Evolutionary conservation across 2,888 invertebrate genomes (phyloP).

Genomic region (Synanthedon formicaeformis): DNA sequence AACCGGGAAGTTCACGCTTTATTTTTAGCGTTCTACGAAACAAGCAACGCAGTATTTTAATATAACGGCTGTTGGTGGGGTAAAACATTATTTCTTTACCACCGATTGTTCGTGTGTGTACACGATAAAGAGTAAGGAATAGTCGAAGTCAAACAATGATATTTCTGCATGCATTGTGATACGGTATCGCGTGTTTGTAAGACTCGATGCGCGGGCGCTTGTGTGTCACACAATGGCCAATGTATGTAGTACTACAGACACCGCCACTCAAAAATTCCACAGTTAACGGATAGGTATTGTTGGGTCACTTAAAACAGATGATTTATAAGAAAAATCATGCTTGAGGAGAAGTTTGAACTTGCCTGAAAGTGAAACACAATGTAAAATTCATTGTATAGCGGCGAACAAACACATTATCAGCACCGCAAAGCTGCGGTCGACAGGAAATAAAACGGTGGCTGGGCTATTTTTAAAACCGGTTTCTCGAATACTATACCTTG

Average conservation of each 20-base stretch:
- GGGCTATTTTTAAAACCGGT: slow-evolving; percentile 33
- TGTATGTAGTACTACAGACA: not conserved
- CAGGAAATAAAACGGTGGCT: slow-evolving; percentile 26
- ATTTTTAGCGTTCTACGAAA: slow-evolving; percentile 62
- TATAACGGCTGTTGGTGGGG: slow-evolving; percentile 9
- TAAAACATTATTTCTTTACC: not conserved
- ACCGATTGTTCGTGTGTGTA: not conserved
- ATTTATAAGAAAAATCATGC: too few relatives aligned
- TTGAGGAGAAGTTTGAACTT: too few relatives aligned
- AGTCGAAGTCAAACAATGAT: not conserved
- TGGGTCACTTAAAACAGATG: too few relatives aligned
- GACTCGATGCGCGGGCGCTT: slow-evolving; percentile 9
- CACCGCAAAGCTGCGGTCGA: slow-evolving; percentile 12
- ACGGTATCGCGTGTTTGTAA: not conserved
- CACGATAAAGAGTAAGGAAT: not conserved
- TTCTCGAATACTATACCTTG: slow-evolving; percentile 20
- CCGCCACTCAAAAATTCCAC: not conserved
- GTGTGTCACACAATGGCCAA: not conserved
- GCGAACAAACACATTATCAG: slow-evolving; percentile 16
- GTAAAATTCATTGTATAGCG: slow-evolving; percentile 12
- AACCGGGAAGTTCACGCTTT: slow-evolving; percentile 68
- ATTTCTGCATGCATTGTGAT: not conserved
- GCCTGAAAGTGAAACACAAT: slow-evolving; percentile 7
- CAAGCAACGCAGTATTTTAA: slow-evolving; percentile 29
- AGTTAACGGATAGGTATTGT: too few relatives aligned